Evolutionary conservation across 2,888 invertebrate genomes (phyloP).

Genomic region (Scaptomyza tumidula): DNA sequence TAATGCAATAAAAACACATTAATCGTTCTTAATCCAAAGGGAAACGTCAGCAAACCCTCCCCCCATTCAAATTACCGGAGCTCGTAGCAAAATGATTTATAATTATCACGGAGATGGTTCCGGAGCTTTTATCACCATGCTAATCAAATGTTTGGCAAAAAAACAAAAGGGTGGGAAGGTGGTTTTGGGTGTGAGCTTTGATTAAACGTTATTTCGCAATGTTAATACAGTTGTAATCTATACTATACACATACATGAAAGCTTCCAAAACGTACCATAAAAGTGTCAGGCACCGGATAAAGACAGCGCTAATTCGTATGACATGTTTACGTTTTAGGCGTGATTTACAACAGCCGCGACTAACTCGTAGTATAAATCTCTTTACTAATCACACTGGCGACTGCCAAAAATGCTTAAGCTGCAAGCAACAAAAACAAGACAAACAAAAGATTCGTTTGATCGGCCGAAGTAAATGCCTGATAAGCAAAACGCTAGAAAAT

Average conservation of each 20-base stretch:
- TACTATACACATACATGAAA: constrained; percentile 46
- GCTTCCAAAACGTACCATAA: constrained; percentile 34
- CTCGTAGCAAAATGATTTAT: constrained; percentile 10
- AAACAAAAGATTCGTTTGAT: constrained; percentile 25
- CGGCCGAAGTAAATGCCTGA: constrained; percentile 71
- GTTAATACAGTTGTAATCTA: constrained; percentile 58
- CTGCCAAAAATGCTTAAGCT: constrained; percentile 31
- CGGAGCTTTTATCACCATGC: constrained; percentile 26
- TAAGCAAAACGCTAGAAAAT: constrained; percentile 43
- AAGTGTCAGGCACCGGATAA: constrained; percentile 47
- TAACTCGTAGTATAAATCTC: constrained; percentile 58
- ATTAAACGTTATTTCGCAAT: constrained; percentile 25
- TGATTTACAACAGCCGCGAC: constrained; percentile 63
- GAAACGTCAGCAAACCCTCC: constrained; percentile 5
- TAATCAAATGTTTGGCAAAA: background rate
- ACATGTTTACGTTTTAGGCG: constrained; percentile 53
- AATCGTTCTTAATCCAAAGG: constrained; percentile 15
- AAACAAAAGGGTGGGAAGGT: background rate
- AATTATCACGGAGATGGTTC: constrained; percentile 37
- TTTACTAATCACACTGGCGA: constrained; percentile 36
- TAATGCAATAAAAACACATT: constrained; percentile 18
- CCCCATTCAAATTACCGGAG: background rate
- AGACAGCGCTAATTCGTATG: constrained; percentile 38
- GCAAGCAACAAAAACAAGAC: constrained; percentile 38
- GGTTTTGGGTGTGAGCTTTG: background rate